A percentile compares a stretch with the other conserved stretches of the same genome.
phyloP scores from a whole-genome alignment of 2,888 invertebrate genomes.

The Ecliptopera silaceata region DNA sequence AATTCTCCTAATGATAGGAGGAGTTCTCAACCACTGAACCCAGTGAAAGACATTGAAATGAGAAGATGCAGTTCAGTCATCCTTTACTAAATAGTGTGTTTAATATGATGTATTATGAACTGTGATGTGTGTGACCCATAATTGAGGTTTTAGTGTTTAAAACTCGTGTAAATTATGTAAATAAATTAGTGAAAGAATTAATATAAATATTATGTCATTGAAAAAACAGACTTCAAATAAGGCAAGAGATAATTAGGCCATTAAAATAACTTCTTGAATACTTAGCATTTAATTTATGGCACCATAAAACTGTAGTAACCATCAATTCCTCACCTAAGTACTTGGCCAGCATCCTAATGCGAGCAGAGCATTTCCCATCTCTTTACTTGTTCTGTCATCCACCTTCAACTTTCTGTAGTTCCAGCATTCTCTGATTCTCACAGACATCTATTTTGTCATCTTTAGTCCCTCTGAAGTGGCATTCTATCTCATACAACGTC shows the following conservation, averaged over 20 bases:
- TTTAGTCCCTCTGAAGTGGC: slow-evolving; percentile 70
- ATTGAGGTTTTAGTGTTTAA: slow-evolving; percentile 25
- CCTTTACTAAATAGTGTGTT: slow-evolving; percentile 50
- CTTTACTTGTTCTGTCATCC: slow-evolving; percentile 52
- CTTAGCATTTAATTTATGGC: slow-evolving; percentile 14
- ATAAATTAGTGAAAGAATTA: neutral
- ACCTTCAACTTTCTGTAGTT: slow-evolving; percentile 65
- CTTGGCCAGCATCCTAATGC: slow-evolving; percentile 50
- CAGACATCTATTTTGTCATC: slow-evolving; percentile 34
- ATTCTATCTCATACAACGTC: slow-evolving; percentile 86
- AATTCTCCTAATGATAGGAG: slow-evolving; percentile 49
- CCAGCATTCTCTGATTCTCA: slow-evolving; percentile 69
- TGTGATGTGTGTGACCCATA: slow-evolving; percentile 28
- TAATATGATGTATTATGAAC: slow-evolving; percentile 32
- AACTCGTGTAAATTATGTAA: neutral
- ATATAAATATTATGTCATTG: neutral
- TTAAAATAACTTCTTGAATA: neutral
- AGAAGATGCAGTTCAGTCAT: slow-evolving; percentile 70
- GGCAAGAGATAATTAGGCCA: neutral
- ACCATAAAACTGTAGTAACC: slow-evolving; percentile 7
- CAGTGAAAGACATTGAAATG: slow-evolving; percentile 42
- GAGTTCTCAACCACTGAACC: slow-evolving; percentile 58
- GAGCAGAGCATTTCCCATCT: slow-evolving; percentile 58
- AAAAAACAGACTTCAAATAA: neutral
- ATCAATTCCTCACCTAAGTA: slow-evolving; percentile 41